These are phyloP conservation scores for Aphaenogaster rudis DNA, from an alignment of 1,140 invertebrate genomes.

Conservation along the genomic window DNA sequence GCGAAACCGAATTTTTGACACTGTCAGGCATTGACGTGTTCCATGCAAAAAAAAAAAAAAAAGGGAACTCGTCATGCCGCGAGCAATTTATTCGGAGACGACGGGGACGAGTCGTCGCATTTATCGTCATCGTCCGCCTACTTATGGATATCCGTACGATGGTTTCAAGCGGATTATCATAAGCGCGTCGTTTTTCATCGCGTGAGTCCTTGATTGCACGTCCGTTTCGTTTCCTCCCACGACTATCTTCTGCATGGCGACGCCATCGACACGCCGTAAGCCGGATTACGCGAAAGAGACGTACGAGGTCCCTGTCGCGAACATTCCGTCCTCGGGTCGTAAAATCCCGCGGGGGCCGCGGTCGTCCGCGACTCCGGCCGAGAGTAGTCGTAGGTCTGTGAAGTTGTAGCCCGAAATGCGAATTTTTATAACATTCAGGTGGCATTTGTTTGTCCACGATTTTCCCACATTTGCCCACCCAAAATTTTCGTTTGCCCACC, in stretches of 20 bases:
- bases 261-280: constrained; percentile 7
- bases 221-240: constrained; percentile 30
- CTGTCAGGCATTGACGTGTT: constrained; percentile 16
- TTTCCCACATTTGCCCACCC: no score
- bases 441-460: no score
- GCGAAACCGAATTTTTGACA: constrained; percentile 27
- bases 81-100: not conserved
- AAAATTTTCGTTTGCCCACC: no score
- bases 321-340: constrained; percentile 8
- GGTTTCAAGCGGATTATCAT: constrained; percentile 44
- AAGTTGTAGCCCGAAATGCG: no score
- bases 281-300: constrained; percentile 47
- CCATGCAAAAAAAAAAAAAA: not conserved
- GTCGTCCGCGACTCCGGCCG: not conserved
- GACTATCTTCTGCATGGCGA: not conserved
- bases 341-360: not conserved
- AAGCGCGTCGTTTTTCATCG: constrained; percentile 5
- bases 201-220: not conserved
- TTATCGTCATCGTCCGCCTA: not conserved
- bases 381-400: no score
- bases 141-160: constrained; percentile 18
- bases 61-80: not conserved
- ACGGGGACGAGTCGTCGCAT: not conserved
- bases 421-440: no score
- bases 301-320: constrained; percentile 35